A percentile compares a stretch with the other conserved stretches of the same genome.
Evolutionary conservation across 2,797 vertebrate genomes (phyloP).

Genomic region (Gymnodraco acuticeps): DNA sequence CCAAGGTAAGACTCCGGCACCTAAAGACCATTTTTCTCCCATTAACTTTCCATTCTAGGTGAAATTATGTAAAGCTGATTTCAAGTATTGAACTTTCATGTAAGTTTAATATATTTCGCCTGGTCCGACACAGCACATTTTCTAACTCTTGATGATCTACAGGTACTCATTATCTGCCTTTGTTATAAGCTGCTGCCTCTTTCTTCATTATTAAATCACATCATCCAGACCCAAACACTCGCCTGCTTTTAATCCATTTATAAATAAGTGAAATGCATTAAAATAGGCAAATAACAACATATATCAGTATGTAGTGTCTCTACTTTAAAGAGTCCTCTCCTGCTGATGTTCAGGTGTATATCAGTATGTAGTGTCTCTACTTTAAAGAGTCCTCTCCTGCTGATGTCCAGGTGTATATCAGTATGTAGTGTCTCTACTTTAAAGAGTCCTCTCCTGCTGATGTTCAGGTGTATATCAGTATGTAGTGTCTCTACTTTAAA

Average conservation of each 20-base stretch:
- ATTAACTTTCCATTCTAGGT: background rate
- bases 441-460: too few relatives aligned
- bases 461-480: too few relatives aligned
- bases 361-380: too few relatives aligned
- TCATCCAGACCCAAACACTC: background rate
- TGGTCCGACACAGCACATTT: conserved; percentile 9
- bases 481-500: too few relatives aligned
- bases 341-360: too few relatives aligned
- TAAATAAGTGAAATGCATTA: background rate
- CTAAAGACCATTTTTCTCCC: conserved; percentile 20
- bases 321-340: too few relatives aligned
- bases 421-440: too few relatives aligned
- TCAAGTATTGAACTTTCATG: conserved; percentile 25
- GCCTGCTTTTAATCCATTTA: background rate
- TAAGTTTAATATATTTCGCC: conserved; percentile 29
- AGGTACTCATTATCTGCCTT: background rate
- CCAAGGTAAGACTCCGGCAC: conserved; percentile 29
- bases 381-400: too few relatives aligned
- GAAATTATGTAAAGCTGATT: conserved; percentile 42
- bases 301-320: too few relatives aligned
- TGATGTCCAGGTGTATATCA: too few relatives aligned
- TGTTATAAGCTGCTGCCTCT: background rate
- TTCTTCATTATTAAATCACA: conserved; percentile 1
- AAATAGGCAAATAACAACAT: conserved; percentile 6
- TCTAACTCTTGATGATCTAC: conserved; percentile 2